Evolutionary conservation across 2,888 invertebrate genomes (phyloP).

Genomic region (Sarcophaga caerulescens): DNA sequence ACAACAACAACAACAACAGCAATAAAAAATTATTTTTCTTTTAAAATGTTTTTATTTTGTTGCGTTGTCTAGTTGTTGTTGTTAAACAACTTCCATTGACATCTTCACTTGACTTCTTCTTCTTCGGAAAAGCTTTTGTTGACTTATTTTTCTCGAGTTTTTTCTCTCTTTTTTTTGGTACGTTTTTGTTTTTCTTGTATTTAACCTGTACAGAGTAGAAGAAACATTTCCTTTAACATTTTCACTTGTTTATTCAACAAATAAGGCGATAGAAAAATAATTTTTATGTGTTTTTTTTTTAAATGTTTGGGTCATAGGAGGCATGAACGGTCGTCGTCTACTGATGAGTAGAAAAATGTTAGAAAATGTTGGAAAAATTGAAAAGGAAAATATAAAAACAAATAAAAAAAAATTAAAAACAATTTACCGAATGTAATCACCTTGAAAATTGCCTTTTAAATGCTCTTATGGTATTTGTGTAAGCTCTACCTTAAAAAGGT

Average conservation of each 20-base stretch:
- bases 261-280: constrained; percentile 18
- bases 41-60: not conserved
- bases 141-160: not conserved
- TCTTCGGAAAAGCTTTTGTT: not conserved
- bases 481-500: not conserved
- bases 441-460: constrained; percentile 44
- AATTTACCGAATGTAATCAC: constrained; percentile 32
- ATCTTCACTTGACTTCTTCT: not conserved
- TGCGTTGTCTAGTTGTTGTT: constrained; percentile 8
- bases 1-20: not conserved
- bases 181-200: not conserved
- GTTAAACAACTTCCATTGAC: constrained; percentile 2
- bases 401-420: constrained; percentile 5
- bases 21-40: not conserved
- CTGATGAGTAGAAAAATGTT: not conserved
- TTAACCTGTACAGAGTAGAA: not conserved
- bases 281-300: constrained; percentile 4
- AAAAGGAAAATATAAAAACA: constrained; percentile 14
- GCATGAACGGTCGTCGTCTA: not conserved
- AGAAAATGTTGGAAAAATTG: not conserved
- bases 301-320: not conserved
- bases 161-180: not conserved
- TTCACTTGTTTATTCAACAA: constrained; percentile 13
- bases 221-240: constrained; percentile 19
- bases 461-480: constrained; percentile 13